Conservation (phyloP, 2,797 vertebrate species). For the Clamator glandarius region DNA sequence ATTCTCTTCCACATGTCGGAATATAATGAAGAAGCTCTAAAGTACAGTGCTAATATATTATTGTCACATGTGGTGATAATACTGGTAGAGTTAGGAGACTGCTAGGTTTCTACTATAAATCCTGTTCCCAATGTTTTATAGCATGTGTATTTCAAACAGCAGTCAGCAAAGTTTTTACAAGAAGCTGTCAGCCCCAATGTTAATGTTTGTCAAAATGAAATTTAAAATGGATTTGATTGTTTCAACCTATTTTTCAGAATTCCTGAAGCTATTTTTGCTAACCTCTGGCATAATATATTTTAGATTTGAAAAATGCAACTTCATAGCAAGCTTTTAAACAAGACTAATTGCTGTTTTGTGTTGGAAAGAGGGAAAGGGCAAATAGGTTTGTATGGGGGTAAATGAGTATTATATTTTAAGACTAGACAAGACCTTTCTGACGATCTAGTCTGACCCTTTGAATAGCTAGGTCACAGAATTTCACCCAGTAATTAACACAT, state of each 20-base stretch:
- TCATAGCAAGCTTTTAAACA: conserved; percentile 32
- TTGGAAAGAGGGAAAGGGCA: neutral
- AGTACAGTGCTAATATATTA: conserved; percentile 57
- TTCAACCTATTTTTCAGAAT: conserved; percentile 56
- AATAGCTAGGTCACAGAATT: conserved; percentile 51
- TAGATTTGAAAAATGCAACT: conserved; percentile 62
- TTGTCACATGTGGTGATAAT: conserved; percentile 54
- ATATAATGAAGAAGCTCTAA: conserved; percentile 60
- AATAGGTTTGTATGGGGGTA: neutral
- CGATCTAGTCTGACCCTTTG: conserved; percentile 29
- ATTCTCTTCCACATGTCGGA: conserved; percentile 57
- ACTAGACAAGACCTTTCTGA: conserved; percentile 25
- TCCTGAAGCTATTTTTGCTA: conserved; percentile 64
- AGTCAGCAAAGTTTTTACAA: conserved; percentile 56
- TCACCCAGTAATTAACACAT: conserved; percentile 37
- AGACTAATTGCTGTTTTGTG: conserved; percentile 33
- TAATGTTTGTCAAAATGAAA: conserved; percentile 70
- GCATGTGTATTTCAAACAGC: conserved; percentile 41
- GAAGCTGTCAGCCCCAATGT: conserved; percentile 56
- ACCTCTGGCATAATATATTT: conserved; percentile 57
- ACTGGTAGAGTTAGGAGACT: neutral
- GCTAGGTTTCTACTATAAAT: conserved; percentile 35
- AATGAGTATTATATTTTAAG: conserved; percentile 24
- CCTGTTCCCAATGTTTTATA: conserved; percentile 28
- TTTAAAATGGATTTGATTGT: conserved; percentile 73